Base-by-base conservation (phyloP, 2,888 invertebrate genomes). In the Melanostoma scalare region DNA sequence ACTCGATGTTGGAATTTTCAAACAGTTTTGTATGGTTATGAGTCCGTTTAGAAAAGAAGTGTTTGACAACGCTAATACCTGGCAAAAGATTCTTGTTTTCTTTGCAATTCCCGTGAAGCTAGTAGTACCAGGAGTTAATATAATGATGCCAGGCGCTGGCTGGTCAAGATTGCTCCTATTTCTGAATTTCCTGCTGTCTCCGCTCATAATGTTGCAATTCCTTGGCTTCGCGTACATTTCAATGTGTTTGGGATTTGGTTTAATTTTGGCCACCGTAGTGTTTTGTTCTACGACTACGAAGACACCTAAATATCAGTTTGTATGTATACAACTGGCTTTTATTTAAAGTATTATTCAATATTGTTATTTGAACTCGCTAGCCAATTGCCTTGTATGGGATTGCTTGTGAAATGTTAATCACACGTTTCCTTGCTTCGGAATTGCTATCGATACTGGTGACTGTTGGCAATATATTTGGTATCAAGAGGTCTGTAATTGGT, bases 401-500 rank as follows among this genome's bases (percentile, higher is more conserved):
- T 9, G 3, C 31, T 36, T 61, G 53, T 31, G 38, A 67, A 56
- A 63, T 73, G 42, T n/a, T 67, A 4, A 48, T 72, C 9, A 52
- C 44, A 30, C 58, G 67, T 33, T 38, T 68, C 4, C 6, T 77
- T 2, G 53, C 53, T 10, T 30, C 61, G 2, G 78, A 82, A 36
- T 55, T 78, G 6, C 10, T 58, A 4, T 56, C 78, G 3, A 40
- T 82, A 30, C 3, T 65, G 6, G 40, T 52, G 9, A 46, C 44
- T 3, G 3, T 78, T 20, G 82, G 82, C 33, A 73, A 82, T 48
- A 52, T 82, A 30, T 33, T 73, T 2, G 63, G 78, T 31, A 6
- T 78, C 0, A 68, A 73, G 46, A 72, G 78, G 52, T 35, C 72
- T 36, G 55, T 82, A n/a, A 61, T 63, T 38, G 82, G 82, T 1